Evolutionary conservation across 2,113 vertebrate genomes (phyloP).

Genomic region (Aphyosemion australe): DNA sequence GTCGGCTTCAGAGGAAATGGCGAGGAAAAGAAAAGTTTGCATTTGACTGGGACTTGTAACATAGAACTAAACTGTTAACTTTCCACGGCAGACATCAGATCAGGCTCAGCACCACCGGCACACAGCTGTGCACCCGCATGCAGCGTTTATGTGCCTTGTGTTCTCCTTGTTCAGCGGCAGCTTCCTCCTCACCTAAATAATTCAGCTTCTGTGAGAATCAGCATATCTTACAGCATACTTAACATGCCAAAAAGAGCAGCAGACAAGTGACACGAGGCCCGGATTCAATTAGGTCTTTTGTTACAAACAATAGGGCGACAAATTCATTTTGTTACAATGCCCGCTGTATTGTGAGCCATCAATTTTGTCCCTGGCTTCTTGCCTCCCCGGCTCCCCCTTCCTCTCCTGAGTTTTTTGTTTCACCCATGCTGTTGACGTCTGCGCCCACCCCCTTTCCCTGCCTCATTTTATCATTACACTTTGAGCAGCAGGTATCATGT

Average conservation of each 20-base stretch:
- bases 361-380: conserved; percentile 75
- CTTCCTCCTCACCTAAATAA: conserved; percentile 83
- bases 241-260: conserved; percentile 86
- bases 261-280: conserved; percentile 81
- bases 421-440: conserved; percentile 66
- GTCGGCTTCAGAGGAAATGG: conserved; percentile 28
- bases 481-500: conserved; percentile 70
- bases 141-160: conserved; percentile 39
- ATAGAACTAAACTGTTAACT: not conserved
- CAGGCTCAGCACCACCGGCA: not conserved
- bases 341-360: conserved; percentile 75
- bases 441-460: conserved; percentile 63
- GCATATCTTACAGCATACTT: conserved; percentile 89
- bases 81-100: not conserved
- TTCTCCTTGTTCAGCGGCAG: conserved; percentile 65
- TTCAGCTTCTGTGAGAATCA: conserved; percentile 86
- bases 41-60: conserved; percentile 17
- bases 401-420: conserved; percentile 42
- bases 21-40: not conserved
- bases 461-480: conserved; percentile 71
- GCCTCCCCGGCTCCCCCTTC: conserved; percentile 41
- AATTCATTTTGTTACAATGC: conserved; percentile 80
- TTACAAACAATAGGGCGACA: conserved; percentile 86
- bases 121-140: conserved; percentile 37
- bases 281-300: conserved; percentile 92